Percentiles rank a stretch among this genome's conserved stretches.
phyloP scores from a whole-genome alignment of 1,140 invertebrate species.

The Acromyrmex heyeri region DNA sequence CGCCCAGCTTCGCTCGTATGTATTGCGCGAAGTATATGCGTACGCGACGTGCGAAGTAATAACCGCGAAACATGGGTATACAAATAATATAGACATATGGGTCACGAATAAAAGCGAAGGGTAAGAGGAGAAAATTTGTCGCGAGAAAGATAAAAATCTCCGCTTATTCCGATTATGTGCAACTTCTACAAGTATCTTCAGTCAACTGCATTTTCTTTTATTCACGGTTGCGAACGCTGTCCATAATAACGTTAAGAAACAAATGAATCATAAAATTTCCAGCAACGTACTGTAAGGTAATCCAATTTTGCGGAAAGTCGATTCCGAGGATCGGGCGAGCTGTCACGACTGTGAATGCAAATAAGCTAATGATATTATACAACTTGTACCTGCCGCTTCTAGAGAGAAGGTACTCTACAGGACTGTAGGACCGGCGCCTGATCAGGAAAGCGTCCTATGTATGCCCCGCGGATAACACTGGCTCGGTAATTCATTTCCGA shows the following conservation, averaged over 20 bases:
- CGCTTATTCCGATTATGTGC: background rate
- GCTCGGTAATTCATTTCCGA: conserved; percentile 51
- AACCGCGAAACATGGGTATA: conserved; percentile 21
- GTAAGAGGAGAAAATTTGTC: conserved; percentile 6
- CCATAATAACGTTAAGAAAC: conserved; percentile 5
- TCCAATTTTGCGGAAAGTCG: conserved; percentile 55
- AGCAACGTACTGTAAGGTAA: conserved; percentile 35
- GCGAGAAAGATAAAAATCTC: background rate
- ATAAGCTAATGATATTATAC: conserved; percentile 54
- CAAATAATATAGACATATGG: conserved; percentile 30
- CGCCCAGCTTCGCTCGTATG: background rate
- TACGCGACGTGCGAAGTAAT: conserved; percentile 35
- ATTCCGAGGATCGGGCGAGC: conserved; percentile 49
- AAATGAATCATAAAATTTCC: conserved; percentile 44
- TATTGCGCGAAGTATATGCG: background rate
- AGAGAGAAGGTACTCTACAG: background rate
- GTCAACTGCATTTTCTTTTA: conserved; percentile 3
- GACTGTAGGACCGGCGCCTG: conserved; percentile 12
- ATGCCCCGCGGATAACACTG: conserved; percentile 39
- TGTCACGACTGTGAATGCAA: conserved; percentile 51
- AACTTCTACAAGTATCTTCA: background rate
- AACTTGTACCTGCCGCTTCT: conserved; percentile 47
- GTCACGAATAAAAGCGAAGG: conserved; percentile 8
- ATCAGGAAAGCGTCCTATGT: conserved; percentile 44
- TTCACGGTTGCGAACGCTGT: background rate